Base-by-base conservation (phyloP, 2,888 invertebrate genomes). In the Rhagium mordax region DNA sequence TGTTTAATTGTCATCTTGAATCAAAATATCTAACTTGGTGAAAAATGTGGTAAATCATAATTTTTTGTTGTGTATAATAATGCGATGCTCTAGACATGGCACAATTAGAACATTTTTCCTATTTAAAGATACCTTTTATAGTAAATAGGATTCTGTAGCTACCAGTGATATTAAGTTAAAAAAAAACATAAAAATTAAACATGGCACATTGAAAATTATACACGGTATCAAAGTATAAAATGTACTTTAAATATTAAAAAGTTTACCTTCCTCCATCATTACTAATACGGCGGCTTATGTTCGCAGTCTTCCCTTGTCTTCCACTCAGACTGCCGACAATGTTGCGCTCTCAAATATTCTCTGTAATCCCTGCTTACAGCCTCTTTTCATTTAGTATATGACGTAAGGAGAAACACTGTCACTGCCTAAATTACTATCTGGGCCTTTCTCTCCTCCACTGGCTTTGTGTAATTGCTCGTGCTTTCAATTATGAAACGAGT, bases 251-350 rank as follows among this genome's bases (percentile, higher is more conserved):
- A 41, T 41, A 41, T 41, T 41, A 41, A 41, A 41, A 41, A 6
- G 13, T 41, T 41, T 41, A 41, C 41, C 5, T 4, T 1, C n/a
- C n/a, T 41, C 41, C 41, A 41, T 41, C 41, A 41, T 41, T 41
- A 41, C 41, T 41, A 41, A 41, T 41, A 41, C 41, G 41, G 4
- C 41, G 41, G 41, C 41, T 41, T 55, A 55, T 55, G 55, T 55
- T 55, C 55, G n/a, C 24, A 55, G 24, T 55, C 24, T 13, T 55
- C 24, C 13, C 55, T 55, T 55, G 55, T 55, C 55, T 55, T 24
- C 55, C 27, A 51, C 55, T 55, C 24, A 55, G 55, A 55, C 15
- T 55, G n/a, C 20, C 24, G 55, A 55, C 24, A 55, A 55, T 55
- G 55, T n/a, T 24, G 55, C 55, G 20, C 55, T 41, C 41, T 41